Conservation (phyloP, 1,140 invertebrate genomes). For the Zophobas atratus region DNA sequence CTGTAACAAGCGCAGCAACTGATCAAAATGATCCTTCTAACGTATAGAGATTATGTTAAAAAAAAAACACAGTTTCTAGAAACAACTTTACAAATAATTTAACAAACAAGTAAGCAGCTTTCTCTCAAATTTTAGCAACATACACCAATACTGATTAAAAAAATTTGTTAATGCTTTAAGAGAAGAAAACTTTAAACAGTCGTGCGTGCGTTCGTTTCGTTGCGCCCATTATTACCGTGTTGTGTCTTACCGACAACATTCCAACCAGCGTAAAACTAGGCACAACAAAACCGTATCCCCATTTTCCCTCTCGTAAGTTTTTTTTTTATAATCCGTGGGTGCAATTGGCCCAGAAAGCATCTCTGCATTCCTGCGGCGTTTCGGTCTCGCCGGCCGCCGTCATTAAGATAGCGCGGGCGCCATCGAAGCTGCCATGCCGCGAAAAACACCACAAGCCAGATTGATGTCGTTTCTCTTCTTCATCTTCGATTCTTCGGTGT, state of each 20-base stretch:
- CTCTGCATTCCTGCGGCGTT: constrained; percentile 31
- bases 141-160: too few species aligned
- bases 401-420: constrained; percentile 65
- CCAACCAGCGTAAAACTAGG: not conserved
- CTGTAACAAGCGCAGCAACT: too few species aligned
- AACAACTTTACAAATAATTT: too few species aligned
- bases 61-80: too few species aligned
- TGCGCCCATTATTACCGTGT: too few species aligned
- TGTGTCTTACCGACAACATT: not conserved
- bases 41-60: too few species aligned
- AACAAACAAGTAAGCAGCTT: too few species aligned
- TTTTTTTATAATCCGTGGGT: not conserved
- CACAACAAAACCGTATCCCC: not conserved
- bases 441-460: constrained; percentile 41
- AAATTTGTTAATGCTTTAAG: too few species aligned
- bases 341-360: constrained; percentile 25
- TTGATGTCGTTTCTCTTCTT: constrained; percentile 31
- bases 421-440: constrained; percentile 53
- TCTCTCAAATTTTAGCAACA: too few species aligned
- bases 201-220: too few species aligned
- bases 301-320: not conserved
- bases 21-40: too few species aligned
- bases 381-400: constrained; percentile 55
- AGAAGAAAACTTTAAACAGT: too few species aligned
- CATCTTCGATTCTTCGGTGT: not conserved